A percentile compares a stretch with the other conserved stretches of the same genome.
phyloP scores from a whole-genome alignment of 2,113 vertebrate genomes.

The Isichthys henryi region DNA sequence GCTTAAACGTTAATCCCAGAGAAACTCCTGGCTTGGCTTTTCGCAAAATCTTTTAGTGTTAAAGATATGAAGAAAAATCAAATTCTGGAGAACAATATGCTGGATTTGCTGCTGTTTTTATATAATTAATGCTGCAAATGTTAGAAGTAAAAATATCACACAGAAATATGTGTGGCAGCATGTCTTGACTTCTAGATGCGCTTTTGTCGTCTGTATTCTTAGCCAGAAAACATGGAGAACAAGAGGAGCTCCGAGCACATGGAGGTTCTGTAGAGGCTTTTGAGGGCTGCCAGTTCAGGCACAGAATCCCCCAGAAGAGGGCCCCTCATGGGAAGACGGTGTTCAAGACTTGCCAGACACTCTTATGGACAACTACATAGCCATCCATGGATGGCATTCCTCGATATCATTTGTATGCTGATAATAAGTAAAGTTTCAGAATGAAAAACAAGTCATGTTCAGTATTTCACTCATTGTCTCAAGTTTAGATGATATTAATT shows the following conservation, averaged over 20 bases:
- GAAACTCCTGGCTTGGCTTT: conserved; percentile 31
- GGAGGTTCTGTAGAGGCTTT: background rate
- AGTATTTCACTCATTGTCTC: background rate
- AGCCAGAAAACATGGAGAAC: background rate
- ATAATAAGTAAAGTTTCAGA: background rate
- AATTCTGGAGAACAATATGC: background rate
- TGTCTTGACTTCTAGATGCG: background rate
- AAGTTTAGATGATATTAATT: background rate
- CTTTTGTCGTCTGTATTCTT: background rate
- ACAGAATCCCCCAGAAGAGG: conserved; percentile 36
- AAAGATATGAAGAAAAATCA: background rate
- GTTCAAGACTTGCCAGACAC: background rate
- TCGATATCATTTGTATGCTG: background rate
- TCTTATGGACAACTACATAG: background rate
- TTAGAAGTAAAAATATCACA: background rate
- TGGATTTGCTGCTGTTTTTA: background rate
- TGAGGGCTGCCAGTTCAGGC: background rate
- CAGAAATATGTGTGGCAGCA: background rate
- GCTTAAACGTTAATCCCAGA: conserved; percentile 60
- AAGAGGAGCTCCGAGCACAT: background rate
- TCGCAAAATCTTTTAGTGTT: background rate
- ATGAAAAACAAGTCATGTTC: background rate
- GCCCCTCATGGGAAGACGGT: conserved; percentile 33
- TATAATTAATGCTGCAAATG: background rate
- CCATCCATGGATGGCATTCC: background rate